Conservation (phyloP, 2,797 vertebrate species). For the Phalanger gymnotis region DNA sequence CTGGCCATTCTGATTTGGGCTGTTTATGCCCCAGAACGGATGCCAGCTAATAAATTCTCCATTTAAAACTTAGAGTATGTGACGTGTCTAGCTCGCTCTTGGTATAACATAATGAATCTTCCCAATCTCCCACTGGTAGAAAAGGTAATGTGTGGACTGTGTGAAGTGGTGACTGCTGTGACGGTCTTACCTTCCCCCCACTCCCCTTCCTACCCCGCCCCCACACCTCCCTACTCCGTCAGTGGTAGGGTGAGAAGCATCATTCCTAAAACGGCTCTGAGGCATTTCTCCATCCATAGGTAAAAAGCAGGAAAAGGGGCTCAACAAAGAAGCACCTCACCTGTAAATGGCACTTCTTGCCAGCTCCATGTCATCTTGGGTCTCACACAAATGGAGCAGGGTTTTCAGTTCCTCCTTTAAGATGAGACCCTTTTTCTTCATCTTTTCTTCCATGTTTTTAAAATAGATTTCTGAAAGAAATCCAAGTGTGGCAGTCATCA, state of each 20-base stretch:
- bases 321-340: conserved; percentile 79
- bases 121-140: background rate
- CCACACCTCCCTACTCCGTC: background rate
- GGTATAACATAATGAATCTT: background rate
- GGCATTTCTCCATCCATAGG: background rate
- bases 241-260: background rate
- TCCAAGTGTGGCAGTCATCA: conserved; percentile 20
- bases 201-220: too few relatives aligned
- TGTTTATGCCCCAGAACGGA: too few relatives aligned
- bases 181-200: background rate
- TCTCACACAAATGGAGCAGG: conserved; percentile 92
- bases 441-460: conserved; percentile 86
- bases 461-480: conserved; percentile 89
- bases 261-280: background rate
- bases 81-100: too few relatives aligned
- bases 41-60: too few relatives aligned
- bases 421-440: conserved; percentile 88
- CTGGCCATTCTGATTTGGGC: too few relatives aligned
- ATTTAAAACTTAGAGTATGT: too few relatives aligned
- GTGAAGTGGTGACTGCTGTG: background rate
- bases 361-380: conserved; percentile 87
- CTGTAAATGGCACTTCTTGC: conserved; percentile 91
- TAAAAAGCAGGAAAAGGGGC: background rate
- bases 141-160: background rate
- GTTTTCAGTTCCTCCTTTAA: conserved; percentile 90